Evolutionary conservation across 2,113 vertebrate species (phyloP), one percentile per base, ranked within the genome.

Genomic region (Tupaia chinensis): DNA sequence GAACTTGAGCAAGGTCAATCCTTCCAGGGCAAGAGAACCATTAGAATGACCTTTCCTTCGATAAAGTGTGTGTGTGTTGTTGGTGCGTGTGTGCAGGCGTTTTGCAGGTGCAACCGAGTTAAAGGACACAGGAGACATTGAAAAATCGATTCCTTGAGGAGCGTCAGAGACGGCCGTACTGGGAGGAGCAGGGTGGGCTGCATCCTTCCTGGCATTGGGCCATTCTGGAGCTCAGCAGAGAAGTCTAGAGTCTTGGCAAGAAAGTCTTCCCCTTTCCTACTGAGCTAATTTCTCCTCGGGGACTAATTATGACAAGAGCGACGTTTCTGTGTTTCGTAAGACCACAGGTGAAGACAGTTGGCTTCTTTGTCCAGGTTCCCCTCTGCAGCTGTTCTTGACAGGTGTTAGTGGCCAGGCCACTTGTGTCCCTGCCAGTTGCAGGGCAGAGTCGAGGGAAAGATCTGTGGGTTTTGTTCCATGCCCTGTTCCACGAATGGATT

Each of bases 201-300:
- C 16, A 2, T 44, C 27, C 14, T 56, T 61, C 34, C 19, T 27
- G 63, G 54, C 89, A 10, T 11, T 13, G 4, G 66, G 70, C 44
- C 9, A 16, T 7, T 9, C 29, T 27, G 3, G 58, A 61, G 12
- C 54, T 85, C 44, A 23, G 16, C 23, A 29, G 66, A 68, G 4
- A 12, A 25, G 12, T 66, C n/a, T 25, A 72, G 25, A 34, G 27
- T 90, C n/a, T 78, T 72, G 56, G 63, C 44, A 87, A 61, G 78
- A 72, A 73, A 68, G 61, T 29, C 6, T 23, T 54, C 65, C 22
- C 4, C 27, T 68, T 91, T 87, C 16, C 65, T 9, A 5, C 70
- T 60, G n/a, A 61, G 68, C 89, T 44, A 44, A 19, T 68, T 89
- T 94, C 63, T 93, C 23, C 56, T 70, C 17, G 14, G 93, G n/a